Conservation (phyloP, 2,888 invertebrate genomes). For the Globia sparganii region DNA sequence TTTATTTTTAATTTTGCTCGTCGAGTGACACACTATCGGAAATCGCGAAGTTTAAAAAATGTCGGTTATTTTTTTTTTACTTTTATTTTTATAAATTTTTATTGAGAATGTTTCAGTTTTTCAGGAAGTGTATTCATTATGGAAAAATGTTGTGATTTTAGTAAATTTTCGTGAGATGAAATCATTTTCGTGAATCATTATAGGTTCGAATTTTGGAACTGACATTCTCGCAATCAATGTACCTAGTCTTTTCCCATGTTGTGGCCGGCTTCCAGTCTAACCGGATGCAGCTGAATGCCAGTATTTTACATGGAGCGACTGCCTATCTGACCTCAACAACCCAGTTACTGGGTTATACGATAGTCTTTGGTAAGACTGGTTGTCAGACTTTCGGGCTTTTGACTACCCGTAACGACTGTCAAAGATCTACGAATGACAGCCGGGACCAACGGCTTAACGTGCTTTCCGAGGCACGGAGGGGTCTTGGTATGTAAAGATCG, state of each 20-base stretch:
- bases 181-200: not conserved
- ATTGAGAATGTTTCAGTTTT: not conserved
- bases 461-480: too few relatives aligned
- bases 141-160: slow-evolving; percentile 9
- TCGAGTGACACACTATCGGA: slow-evolving; percentile 32
- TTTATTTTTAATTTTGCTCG: slow-evolving; percentile 31
- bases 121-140: slow-evolving; percentile 25
- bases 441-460: too few relatives aligned
- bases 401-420: too few relatives aligned
- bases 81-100: slow-evolving; percentile 23
- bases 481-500: too few relatives aligned
- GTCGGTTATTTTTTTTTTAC: slow-evolving; percentile 27
- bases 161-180: slow-evolving; percentile 11
- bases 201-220: not conserved
- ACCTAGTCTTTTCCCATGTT: not conserved
- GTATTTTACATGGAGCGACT: not conserved
- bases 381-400: not conserved
- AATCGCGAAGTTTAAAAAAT: slow-evolving; percentile 42
- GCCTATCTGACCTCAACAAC: not conserved
- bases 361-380: not conserved
- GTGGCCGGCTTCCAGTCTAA: not conserved
- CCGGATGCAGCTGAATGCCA: not conserved
- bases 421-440: too few relatives aligned
- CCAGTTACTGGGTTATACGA: not conserved
- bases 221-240: not conserved